phyloP scores from a whole-genome alignment of 2,113 vertebrate species.

The Mesocricetus auratus region DNA sequence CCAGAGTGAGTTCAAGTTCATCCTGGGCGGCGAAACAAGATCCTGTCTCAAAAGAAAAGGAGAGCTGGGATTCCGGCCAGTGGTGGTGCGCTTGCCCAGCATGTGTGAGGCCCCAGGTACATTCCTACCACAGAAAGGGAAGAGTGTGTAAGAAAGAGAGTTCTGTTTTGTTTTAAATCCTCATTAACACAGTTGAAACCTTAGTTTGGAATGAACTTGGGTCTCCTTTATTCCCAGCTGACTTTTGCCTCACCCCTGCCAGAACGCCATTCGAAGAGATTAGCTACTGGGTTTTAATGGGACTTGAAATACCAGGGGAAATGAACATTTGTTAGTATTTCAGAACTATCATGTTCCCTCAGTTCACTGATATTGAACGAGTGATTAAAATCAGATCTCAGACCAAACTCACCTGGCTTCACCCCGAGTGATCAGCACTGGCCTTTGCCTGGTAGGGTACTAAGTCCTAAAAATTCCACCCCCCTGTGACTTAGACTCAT shows the following conservation, averaged over 20 bases:
- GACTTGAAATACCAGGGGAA: background rate
- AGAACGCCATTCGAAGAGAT: background rate
- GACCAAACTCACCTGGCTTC: background rate
- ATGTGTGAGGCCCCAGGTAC: background rate
- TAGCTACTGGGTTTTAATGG: background rate
- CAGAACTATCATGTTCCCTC: constrained; percentile 25
- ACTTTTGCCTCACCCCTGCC: background rate
- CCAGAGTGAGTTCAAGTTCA: background rate
- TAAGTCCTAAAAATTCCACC: constrained; percentile 26
- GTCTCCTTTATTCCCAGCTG: background rate
- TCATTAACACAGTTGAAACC: constrained; percentile 28
- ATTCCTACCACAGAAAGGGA: background rate
- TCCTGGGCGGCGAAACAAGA: background rate
- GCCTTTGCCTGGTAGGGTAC: background rate
- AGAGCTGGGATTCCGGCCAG: too few species aligned
- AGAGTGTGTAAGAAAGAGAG: background rate
- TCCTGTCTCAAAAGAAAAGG: background rate
- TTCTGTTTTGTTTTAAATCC: constrained; percentile 48
- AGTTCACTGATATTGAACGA: background rate
- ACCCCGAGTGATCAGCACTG: background rate
- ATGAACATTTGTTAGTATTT: background rate
- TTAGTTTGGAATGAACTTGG: background rate
- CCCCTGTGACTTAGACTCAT: constrained; percentile 22
- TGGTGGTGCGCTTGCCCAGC: background rate
- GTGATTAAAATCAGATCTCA: background rate